These are phyloP conservation scores for Mythimna loreyi DNA, from an alignment of 2,888 invertebrate species.

Conservation along the genomic window DNA sequence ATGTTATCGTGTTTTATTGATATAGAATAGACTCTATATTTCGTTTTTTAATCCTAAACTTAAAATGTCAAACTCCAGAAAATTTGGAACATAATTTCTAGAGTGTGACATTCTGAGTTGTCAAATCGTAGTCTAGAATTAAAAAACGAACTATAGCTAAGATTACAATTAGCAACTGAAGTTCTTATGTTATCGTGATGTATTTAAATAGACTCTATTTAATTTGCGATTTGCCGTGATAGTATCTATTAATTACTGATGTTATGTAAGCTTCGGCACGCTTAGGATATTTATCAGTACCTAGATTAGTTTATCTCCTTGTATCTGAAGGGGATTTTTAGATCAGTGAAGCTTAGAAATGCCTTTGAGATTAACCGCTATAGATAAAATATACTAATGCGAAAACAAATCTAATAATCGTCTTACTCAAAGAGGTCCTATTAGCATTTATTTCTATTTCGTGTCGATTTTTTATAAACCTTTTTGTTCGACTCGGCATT, in stretches of 20 bases:
- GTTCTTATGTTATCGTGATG: constrained; percentile 28
- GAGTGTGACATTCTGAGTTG: too few relatives aligned
- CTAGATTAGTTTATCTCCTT: constrained; percentile 7
- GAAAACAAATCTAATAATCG: too few relatives aligned
- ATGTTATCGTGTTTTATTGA: constrained; percentile 1
- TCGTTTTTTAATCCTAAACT: too few relatives aligned
- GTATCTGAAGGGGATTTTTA: constrained; percentile 15
- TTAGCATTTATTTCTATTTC: not conserved
- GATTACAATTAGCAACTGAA: constrained; percentile 28
- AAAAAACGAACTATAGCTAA: too few relatives aligned
- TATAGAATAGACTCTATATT: constrained; percentile 35
- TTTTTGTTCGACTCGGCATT: not conserved
- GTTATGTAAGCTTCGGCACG: constrained; percentile 19
- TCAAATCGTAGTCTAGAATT: too few relatives aligned
- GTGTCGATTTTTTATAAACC: not conserved
- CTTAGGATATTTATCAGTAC: constrained; percentile 27
- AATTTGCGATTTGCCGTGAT: constrained; percentile 7
- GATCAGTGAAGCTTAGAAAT: constrained; percentile 9
- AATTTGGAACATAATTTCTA: too few relatives aligned
- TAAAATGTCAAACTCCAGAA: too few relatives aligned
- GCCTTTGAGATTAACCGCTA: constrained; percentile 20
- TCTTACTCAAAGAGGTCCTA: too few relatives aligned
- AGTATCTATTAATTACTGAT: constrained; percentile 19
- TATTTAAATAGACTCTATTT: constrained; percentile 27
- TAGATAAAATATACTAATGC: constrained; percentile 5